Conservation (phyloP, 2,888 invertebrate genomes). For the Cryptops parisi region DNA sequence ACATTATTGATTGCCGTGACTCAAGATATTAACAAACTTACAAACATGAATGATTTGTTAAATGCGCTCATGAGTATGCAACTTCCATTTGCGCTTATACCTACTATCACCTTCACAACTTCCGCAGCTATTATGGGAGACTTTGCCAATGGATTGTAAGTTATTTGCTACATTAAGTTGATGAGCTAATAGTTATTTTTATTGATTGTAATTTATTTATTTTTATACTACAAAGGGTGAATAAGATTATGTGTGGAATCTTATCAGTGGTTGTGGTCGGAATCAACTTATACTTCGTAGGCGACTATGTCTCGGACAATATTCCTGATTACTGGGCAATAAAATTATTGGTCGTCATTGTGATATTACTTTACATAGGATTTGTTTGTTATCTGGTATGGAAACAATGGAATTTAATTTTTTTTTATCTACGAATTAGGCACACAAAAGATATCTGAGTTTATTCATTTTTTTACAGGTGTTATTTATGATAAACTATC, state of each 20-base stretch:
- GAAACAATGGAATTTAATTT: too few relatives aligned
- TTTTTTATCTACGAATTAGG: too few relatives aligned
- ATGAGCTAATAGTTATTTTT: not conserved
- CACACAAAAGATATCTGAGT: too few relatives aligned
- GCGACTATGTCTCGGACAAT: slow-evolving; percentile 25
- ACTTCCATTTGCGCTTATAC: slow-evolving; percentile 39
- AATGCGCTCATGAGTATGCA: slow-evolving; percentile 39
- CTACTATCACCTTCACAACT: slow-evolving; percentile 38
- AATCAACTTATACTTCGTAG: slow-evolving; percentile 37
- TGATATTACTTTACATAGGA: slow-evolving; percentile 49
- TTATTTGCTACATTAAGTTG: not conserved
- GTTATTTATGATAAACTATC: too few relatives aligned
- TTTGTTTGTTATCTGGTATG: slow-evolving; percentile 52
- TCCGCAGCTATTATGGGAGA: slow-evolving; percentile 35
- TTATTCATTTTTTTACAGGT: too few relatives aligned
- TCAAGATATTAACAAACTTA: slow-evolving; percentile 26
- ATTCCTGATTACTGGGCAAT: slow-evolving; percentile 35
- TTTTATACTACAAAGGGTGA: slow-evolving; percentile 24
- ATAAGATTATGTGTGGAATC: slow-evolving; percentile 30
- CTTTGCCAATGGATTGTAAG: slow-evolving; percentile 33
- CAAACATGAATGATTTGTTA: slow-evolving; percentile 37
- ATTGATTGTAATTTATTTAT: not conserved
- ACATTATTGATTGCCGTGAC: slow-evolving; percentile 44
- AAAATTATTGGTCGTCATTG: slow-evolving; percentile 36
- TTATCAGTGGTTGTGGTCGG: slow-evolving; percentile 33